Evolutionary conservation across 2,888 invertebrate genomes (phyloP), one percentile per base, ranked within the genome.

Genomic region (Anarsia innoxiella): DNA sequence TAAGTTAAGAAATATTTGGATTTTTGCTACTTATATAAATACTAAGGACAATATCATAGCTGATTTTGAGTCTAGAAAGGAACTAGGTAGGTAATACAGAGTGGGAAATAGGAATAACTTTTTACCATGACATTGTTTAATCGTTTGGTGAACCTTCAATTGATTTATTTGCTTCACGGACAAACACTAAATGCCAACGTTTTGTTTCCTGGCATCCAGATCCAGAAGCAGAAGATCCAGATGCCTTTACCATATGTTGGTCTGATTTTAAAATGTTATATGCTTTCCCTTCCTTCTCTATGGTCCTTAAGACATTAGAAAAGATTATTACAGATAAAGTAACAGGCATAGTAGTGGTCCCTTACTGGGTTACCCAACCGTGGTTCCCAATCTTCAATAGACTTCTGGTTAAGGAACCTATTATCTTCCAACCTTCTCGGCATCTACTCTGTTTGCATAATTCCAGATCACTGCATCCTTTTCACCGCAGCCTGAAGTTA

Each of bases 201-300:
- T 56, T 41, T 27, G 28, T 49, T 1, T 46, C 50, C 0, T 55
- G 53, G 53, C 35, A 46, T 5, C 23, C 26, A 1, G 53, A 56
- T 13, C 51, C 54, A 1, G 38, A 45, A 9, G 53, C 53, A 4
- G 34, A 13, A 3, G 28, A 28, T 0, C 31, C 53, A 11, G 39
- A 53, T 30, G 48, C 53, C 2, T 56, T 56, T 25, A 53, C 55
- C 1, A n/a, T 54, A 10, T 12, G 15, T 9, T 56, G 55, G 54
- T 14, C 33, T 0, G 0, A 13, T 4, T 15, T 12, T n/a, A 45
- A 25, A 23, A n/a, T n/a, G n/a, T 53, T 53, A 29, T 56, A 52
- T 23, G 46, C 46, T 5, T 49, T 49, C 12, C 47, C 53, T 10
- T 42, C 44, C 8, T 40, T 47, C 19, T 31, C 39, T 3, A 11